phyloP scores from a whole-genome alignment of 2,113 vertebrate species.

The Chionodraco myersi region DNA sequence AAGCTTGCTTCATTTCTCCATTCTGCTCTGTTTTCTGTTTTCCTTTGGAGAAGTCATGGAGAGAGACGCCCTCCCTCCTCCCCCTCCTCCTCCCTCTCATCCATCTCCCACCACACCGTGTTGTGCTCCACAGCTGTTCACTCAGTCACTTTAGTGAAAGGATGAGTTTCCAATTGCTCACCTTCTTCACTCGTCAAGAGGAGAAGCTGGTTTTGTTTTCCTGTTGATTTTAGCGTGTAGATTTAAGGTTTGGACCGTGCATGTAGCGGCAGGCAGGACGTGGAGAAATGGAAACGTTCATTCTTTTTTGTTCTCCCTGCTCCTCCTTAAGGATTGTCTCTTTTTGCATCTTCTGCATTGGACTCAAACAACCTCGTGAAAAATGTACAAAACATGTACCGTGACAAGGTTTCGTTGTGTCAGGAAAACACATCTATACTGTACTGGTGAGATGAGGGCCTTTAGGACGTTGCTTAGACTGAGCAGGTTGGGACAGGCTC shows the following conservation, averaged over 20 bases:
- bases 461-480: constrained; percentile 37
- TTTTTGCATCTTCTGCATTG: constrained; percentile 7
- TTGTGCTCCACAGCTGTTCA: constrained; percentile 77
- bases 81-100: neutral
- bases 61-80: neutral
- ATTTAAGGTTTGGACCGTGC: constrained; percentile 62
- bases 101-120: neutral
- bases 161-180: constrained; percentile 67
- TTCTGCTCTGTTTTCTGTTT: constrained; percentile 51
- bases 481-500: constrained; percentile 60
- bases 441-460: constrained; percentile 23
- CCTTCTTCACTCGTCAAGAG: constrained; percentile 55
- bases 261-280: constrained; percentile 19
- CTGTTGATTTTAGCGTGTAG: constrained; percentile 62
- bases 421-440: constrained; percentile 10
- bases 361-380: neutral
- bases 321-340: neutral
- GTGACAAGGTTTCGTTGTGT: constrained; percentile 36
- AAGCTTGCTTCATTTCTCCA: constrained; percentile 46
- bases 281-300: constrained; percentile 21
- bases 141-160: constrained; percentile 76
- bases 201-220: constrained; percentile 58
- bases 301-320: neutral
- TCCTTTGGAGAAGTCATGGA: constrained; percentile 50
- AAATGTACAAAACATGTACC: neutral